phyloP scores from a whole-genome alignment of 2,113 vertebrate genomes.

The Pongo pygmaeus region DNA sequence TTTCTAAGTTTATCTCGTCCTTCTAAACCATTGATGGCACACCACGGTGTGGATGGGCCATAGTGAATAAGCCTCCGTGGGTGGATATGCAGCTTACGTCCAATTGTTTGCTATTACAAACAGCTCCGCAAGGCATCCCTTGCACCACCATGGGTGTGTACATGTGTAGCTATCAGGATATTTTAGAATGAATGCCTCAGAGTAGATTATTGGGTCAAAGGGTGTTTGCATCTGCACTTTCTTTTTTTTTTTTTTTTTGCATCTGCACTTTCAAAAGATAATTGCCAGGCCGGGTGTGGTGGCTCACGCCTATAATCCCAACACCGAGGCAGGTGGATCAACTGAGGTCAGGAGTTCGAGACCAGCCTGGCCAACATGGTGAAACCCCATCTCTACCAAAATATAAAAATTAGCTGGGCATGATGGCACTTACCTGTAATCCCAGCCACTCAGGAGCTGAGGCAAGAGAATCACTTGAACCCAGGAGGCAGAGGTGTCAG shows the following conservation, averaged over 20 bases:
- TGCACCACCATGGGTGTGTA: accelerated
- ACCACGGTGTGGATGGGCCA: accelerated
- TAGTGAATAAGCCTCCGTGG: background rate
- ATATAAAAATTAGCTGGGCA: no score
- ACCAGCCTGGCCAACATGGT: no score
- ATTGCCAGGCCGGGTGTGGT: accelerated
- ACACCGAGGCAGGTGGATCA: no score
- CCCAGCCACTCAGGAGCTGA: no score
- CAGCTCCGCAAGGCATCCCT: background rate
- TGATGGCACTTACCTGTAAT: no score
- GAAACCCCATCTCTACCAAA: no score
- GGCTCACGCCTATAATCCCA: no score
- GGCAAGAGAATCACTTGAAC: no score
- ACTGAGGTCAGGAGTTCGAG: no score
- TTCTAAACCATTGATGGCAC: background rate
- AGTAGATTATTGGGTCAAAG: background rate
- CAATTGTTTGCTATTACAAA: accelerated
- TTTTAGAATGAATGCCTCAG: background rate
- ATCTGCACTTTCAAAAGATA: background rate
- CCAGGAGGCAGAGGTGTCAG: no score
- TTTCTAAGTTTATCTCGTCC: background rate
- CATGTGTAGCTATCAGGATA: accelerated
- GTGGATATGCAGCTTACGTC: background rate
- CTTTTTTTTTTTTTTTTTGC: no score
- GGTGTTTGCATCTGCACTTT: background rate